phyloP scores from a whole-genome alignment of 2,113 vertebrate genomes.

The Chlorodrepanis virens region DNA sequence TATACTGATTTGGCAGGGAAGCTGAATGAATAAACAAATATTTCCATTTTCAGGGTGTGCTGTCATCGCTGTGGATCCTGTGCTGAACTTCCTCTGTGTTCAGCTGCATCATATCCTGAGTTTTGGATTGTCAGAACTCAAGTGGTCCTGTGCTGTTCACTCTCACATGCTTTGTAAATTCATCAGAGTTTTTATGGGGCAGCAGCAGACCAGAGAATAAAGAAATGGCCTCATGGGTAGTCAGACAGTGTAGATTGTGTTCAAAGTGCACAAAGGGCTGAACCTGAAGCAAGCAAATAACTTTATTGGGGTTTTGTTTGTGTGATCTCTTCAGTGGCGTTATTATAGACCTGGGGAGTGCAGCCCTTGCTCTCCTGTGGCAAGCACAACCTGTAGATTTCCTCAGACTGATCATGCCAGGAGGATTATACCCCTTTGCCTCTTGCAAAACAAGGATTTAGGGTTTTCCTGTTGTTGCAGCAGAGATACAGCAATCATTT shows the following conservation, averaged over 20 bases:
- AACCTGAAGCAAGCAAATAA: background rate
- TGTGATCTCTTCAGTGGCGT: background rate
- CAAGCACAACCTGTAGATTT: background rate
- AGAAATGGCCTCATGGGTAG: background rate
- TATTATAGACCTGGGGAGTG: background rate
- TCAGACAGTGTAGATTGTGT: background rate
- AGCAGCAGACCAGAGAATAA: background rate
- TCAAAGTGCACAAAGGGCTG: background rate
- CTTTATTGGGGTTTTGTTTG: background rate
- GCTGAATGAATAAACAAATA: background rate
- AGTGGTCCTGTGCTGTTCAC: background rate
- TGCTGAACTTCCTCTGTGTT: background rate
- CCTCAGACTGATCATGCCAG: accelerated
- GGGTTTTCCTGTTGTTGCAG: background rate
- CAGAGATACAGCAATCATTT: background rate
- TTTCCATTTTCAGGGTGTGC: background rate
- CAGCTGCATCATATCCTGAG: background rate
- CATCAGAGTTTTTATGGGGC: background rate
- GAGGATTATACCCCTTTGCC: background rate
- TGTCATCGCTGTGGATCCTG: background rate
- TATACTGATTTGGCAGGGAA: background rate
- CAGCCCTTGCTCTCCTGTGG: background rate
- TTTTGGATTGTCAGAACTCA: background rate
- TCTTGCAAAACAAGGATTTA: background rate
- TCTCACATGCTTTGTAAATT: background rate